Percentiles rank a stretch among this genome's conserved stretches.
These are phyloP conservation scores for Agraylea sexmaculata DNA, from an alignment of 1,140 invertebrate genomes.

Conservation along the genomic window DNA sequence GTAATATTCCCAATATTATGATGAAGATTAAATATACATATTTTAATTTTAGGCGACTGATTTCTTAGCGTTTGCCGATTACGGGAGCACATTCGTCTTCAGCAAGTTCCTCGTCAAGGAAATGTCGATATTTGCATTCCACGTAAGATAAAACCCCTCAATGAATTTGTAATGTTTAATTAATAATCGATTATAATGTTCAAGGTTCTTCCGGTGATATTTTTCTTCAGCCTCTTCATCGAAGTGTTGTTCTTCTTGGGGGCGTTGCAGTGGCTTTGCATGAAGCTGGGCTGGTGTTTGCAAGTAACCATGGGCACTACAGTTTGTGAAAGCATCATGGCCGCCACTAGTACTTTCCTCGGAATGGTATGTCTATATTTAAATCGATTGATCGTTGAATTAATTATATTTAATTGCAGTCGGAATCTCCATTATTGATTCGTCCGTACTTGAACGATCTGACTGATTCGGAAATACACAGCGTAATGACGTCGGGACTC, in stretches of 20 bases:
- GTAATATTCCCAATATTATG: too few relatives aligned
- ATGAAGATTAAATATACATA: too few relatives aligned
- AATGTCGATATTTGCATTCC: conserved; percentile 64
- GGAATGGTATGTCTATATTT: conserved; percentile 58
- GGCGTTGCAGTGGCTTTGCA: conserved; percentile 73
- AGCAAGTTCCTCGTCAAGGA: conserved; percentile 52
- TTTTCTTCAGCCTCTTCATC: conserved; percentile 82
- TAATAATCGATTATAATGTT: conserved; percentile 20
- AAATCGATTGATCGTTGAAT: conserved; percentile 8
- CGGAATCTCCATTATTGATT: conserved; percentile 81
- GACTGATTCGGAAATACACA: conserved; percentile 84
- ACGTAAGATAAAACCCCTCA: conserved; percentile 40
- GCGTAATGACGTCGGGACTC: conserved; percentile 88
- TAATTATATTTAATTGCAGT: conserved; percentile 41
- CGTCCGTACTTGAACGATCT: conserved; percentile 72
- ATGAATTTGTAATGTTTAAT: conserved; percentile 1
- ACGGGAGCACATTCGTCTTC: conserved; percentile 78
- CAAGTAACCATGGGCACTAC: conserved; percentile 71
- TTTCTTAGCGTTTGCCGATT: conserved; percentile 67
- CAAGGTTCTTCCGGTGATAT: conserved; percentile 73
- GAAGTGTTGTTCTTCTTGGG: conserved; percentile 82
- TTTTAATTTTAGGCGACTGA: conserved; percentile 41
- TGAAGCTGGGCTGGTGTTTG: conserved; percentile 68
- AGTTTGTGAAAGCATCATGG: conserved; percentile 81
- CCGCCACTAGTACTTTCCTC: conserved; percentile 83